Conservation (phyloP, 2,888 invertebrate genomes). For the Callimorpha dominula region DNA sequence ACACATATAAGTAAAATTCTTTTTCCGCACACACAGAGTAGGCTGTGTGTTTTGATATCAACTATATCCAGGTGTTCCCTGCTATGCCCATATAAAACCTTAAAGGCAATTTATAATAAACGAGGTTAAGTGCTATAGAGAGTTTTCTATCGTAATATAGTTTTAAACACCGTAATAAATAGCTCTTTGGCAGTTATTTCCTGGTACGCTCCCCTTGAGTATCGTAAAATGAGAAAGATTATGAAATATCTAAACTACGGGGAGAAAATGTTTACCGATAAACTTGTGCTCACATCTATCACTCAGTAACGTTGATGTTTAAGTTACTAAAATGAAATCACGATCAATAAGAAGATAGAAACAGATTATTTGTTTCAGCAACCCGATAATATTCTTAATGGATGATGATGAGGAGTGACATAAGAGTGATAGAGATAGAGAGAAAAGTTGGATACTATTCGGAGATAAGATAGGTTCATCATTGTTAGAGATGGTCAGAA, state of each 20-base stretch:
- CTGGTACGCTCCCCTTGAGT: conserved; percentile 1
- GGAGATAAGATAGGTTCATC: no score
- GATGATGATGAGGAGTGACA: no score
- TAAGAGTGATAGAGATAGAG: no score
- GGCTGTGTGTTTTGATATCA: no score
- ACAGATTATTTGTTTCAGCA: no score
- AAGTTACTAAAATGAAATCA: no score
- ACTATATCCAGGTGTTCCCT: not conserved
- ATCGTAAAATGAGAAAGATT: conserved; percentile 14
- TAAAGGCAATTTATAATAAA: conserved; percentile 12
- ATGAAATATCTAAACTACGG: conserved; percentile 10
- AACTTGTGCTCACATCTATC: not conserved
- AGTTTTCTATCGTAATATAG: conserved; percentile 14
- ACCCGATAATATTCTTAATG: no score
- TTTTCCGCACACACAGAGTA: no score
- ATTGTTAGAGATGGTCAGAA: no score
- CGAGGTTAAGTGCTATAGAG: conserved; percentile 6
- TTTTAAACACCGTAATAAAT: conserved; percentile 17
- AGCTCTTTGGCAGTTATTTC: conserved; percentile 16
- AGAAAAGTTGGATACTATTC: no score
- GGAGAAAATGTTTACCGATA: conserved; percentile 1
- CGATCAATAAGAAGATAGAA: no score
- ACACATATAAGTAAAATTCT: not conserved
- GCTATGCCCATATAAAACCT: not conserved
- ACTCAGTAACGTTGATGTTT: not conserved